phyloP scores from a whole-genome alignment of 2,888 invertebrate species.

The Lucinisca nassula region DNA sequence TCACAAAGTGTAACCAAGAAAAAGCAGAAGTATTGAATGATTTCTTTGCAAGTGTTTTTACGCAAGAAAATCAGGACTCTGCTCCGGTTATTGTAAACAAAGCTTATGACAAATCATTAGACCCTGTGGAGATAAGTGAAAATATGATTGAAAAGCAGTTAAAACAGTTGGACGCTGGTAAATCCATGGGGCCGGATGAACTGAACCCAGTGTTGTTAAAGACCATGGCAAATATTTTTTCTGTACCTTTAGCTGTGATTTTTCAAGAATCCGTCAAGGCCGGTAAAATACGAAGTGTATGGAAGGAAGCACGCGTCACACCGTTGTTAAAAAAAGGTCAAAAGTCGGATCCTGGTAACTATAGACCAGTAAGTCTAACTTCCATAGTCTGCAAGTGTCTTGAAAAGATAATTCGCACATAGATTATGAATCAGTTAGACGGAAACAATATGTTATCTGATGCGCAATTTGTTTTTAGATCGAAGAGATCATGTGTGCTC shows the following conservation, averaged over 20 bases:
- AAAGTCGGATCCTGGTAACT: background rate
- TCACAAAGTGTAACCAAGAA: slow-evolving; percentile 6
- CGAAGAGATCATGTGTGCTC: background rate
- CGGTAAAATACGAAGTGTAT: background rate
- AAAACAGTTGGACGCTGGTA: background rate
- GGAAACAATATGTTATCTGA: background rate
- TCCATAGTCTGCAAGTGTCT: background rate
- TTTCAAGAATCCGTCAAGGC: background rate
- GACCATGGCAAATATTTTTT: background rate
- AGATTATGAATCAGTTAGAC: background rate
- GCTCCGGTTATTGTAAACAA: background rate
- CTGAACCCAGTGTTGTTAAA: slow-evolving; percentile 1
- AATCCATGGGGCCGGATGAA: slow-evolving; percentile 11
- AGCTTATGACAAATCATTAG: background rate
- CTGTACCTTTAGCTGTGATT: background rate
- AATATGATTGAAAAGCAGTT: background rate
- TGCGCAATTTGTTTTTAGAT: background rate
- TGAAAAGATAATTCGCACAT: background rate
- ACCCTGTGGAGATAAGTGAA: background rate
- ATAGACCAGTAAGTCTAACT: background rate
- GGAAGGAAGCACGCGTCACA: background rate
- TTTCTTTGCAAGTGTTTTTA: slow-evolving; percentile 21
- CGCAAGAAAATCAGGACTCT: background rate
- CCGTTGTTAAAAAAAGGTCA: background rate
- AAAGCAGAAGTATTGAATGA: slow-evolving; percentile 27